Conservation (phyloP, 2,113 vertebrate genomes). For the Xiphophorus maculatus region DNA sequence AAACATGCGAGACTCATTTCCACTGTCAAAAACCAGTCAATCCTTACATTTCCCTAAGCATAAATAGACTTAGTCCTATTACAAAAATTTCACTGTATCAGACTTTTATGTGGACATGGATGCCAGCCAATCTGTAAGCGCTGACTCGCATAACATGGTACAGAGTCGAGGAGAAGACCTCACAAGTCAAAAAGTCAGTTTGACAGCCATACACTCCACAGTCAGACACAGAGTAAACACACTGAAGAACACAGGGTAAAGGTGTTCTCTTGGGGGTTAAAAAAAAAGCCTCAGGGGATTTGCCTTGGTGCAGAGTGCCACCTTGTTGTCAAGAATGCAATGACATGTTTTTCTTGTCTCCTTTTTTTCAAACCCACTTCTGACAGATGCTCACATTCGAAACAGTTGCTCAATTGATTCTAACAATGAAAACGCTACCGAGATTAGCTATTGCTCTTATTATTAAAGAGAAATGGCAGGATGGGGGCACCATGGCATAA, state of each 20-base stretch:
- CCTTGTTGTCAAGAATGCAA: constrained; percentile 85
- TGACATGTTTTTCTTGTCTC: constrained; percentile 74
- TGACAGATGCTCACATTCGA: constrained; percentile 58
- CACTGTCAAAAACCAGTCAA: background rate
- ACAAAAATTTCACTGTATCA: constrained; percentile 1
- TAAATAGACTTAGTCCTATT: background rate
- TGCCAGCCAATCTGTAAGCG: constrained; percentile 2
- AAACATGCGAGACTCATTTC: constrained; percentile 1
- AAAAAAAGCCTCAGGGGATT: constrained; percentile 76
- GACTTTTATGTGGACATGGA: constrained; percentile 14
- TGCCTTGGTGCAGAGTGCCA: constrained; percentile 85
- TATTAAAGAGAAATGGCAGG: constrained; percentile 50
- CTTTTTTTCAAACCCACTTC: constrained; percentile 68
- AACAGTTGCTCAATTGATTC: constrained; percentile 50
- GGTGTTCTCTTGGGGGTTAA: constrained; percentile 69
- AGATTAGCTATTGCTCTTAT: background rate
- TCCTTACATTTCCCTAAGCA: background rate
- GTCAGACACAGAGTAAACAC: constrained; percentile 39
- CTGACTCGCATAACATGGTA: background rate
- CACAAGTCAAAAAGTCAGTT: constrained; percentile 23
- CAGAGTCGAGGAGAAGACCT: constrained; percentile 10
- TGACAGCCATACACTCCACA: constrained; percentile 22
- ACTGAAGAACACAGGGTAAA: constrained; percentile 44
- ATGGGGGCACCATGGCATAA: background rate
- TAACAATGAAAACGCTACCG: constrained; percentile 18